A percentile compares a stretch with the other conserved stretches of the same genome.
Conservation (phyloP, 1,140 invertebrate genomes). For the Matsumurasca onukii region DNA sequence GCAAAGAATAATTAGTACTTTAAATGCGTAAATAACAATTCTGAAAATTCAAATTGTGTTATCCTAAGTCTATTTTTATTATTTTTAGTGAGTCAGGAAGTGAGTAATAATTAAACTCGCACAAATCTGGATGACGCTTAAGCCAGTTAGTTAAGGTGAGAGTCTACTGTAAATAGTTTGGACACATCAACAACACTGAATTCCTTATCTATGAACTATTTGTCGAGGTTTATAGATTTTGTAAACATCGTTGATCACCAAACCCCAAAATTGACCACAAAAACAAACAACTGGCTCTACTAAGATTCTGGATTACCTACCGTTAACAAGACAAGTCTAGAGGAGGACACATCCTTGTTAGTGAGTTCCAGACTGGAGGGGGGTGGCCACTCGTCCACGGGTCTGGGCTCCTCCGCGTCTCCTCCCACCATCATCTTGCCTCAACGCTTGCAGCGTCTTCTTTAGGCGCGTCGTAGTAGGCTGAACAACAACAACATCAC, state of each 20-base stretch:
- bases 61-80: no score
- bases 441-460: background rate
- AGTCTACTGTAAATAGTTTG: background rate
- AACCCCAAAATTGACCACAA: background rate
- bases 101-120: no score
- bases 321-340: slow-evolving; percentile 3
- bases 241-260: background rate
- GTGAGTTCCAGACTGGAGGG: background rate
- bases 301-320: background rate
- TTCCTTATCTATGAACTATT: background rate
- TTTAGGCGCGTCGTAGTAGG: no score
- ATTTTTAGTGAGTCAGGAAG: no score
- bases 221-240: background rate
- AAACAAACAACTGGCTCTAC: background rate
- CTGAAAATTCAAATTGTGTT: no score
- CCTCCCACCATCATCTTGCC: slow-evolving; percentile 16
- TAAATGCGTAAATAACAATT: no score
- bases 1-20: no score
- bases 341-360: background rate
- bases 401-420: background rate
- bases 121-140: no score
- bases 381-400: slow-evolving; percentile 10
- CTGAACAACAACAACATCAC: no score
- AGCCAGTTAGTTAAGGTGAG: background rate
- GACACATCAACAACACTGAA: background rate